Base-by-base conservation (phyloP, 1,140 invertebrate species). In the Coboldia fuscipes region DNA sequence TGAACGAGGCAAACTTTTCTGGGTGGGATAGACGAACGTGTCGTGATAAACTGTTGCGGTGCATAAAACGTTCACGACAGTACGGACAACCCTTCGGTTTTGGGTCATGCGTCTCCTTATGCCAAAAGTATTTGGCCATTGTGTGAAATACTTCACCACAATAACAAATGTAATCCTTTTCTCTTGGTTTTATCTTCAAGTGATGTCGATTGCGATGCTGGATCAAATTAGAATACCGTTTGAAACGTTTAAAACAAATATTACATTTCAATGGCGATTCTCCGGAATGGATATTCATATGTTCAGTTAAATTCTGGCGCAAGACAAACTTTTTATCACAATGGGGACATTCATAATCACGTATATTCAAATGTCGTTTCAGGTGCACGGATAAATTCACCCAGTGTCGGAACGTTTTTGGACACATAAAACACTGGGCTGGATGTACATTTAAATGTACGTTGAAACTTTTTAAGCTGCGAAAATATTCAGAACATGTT, bases 291-390 rank as follows among this genome's bases (percentile, higher is more conserved):
- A 75, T 67, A 32, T 80, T 74, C 43, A 72, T 74, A 45, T 89
- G 82, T 30, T 83, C 79, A 15, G 68, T 61, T 15, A 82, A 51
- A 41, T 80, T 79, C 44, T 79, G 74, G 37, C 73, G 70, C 2
- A 78, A 80, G 6, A 80, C 57, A 53, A 86, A 88, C 16, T 71
- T 66, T 51, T 88, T 78, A 45, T 76, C 68, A 51, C 86, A 92
- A 12, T 76, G 55, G 3, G 70, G 70, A 44, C 82, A 88, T 15
- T 67, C 70, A 40, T 39, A 54, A 45, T 47, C 47, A 36, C 55
- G 56, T 41, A 82, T 75, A 12, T 75, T 74, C 22, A 80, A 47
- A 56, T 85, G 79, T 3, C 73, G 70, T 45, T 77, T 79, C 44
- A 78, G 62, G 45, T 84, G 80, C 8, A 79, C 47, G 6, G 72